Evolutionary conservation across 1,140 invertebrate genomes (phyloP), one percentile per base, ranked within the genome.

Genomic region (Aphaenogaster floridana): DNA sequence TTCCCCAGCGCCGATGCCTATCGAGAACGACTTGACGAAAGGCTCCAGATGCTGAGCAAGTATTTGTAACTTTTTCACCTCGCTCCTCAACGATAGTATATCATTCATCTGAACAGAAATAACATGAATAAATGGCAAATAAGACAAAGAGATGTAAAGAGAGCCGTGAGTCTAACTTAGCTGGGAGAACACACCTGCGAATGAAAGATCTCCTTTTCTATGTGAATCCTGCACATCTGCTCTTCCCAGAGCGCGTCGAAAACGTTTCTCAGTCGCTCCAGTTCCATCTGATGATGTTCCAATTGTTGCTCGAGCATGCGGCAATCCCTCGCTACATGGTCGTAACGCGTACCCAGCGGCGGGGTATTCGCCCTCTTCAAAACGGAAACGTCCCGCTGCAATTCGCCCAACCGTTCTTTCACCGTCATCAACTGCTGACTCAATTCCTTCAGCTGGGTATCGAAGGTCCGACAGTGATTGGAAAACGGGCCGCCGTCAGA

Each of bases 161-260:
- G 28, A 28, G 0, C 9, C 15, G 3, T 1, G 4, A 57, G 0
- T 21, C 3, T 39, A 21, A 69, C 17, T n/a, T 34, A 13, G 4
- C 13, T 5, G 7, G 0, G 15, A 45, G 21, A 39, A 69, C 17
- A 17, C 69, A 96, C 96, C 95, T 97, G 96, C 48, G 96, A 95
- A 89, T 97, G 96, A 89, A 97, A 97, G 57, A 97, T 97, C 86
- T 97, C 97, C 93, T 97, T 97, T 93, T 97, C 97, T 5, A 97
- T 95, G 77, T 97, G 96, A 87, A 97, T 96, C 81, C 97, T 94
- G 91, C 96, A 96, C n/a, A 97, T 92, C 89, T 97, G 97, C 88
- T 97, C 97, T 89, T 97, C 97, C 97, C 97, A 97, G 1, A 96
- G 94, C 0, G 96, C 95, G 87, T 97, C 96, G 87, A 97, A 97